These are phyloP conservation scores for Aplidium turbinatum DNA, from an alignment of 23 tunicate genomes.

Conservation along the genomic window DNA sequence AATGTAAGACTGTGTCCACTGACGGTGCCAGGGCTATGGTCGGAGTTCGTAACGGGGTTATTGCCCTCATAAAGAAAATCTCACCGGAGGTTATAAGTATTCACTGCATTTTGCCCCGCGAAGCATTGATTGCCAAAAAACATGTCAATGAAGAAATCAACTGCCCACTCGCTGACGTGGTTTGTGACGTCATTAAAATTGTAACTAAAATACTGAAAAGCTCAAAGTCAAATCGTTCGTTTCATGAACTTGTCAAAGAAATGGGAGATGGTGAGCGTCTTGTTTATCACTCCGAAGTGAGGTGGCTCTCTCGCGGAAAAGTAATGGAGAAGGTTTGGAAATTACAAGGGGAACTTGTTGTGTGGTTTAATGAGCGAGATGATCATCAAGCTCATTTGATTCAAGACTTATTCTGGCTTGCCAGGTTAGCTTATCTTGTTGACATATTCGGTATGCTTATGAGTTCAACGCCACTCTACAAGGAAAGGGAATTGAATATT, in stretches of 20 bases:
- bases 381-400: conserved; percentile 44
- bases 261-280: conserved; percentile 67
- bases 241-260: conserved; percentile 71
- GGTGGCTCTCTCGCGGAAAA: conserved; percentile 68
- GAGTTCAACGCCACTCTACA: no score
- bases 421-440: conserved; percentile 70
- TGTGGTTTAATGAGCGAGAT: no score
- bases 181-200: conserved; percentile 61
- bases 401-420: conserved; percentile 68
- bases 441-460: conserved; percentile 64
- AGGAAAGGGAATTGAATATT: no score
- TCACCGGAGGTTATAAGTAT: conserved; percentile 18
- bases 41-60: no score
- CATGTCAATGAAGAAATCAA: conserved; percentile 40
- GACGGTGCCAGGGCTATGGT: no score
- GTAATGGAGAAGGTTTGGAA: conserved; percentile 58
- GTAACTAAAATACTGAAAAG: conserved; percentile 46
- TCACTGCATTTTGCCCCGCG: conserved; percentile 35
- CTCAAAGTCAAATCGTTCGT: conserved; percentile 53
- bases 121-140: conserved; percentile 44
- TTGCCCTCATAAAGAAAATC: conserved; percentile 32
- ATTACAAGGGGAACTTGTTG: conserved; percentile 61
- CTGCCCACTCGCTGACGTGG: conserved; percentile 37
- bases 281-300: conserved; percentile 63
- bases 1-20: no score